phyloP scores from a whole-genome alignment of 2,888 invertebrate species.

The Eupithecia dodoneata region DNA sequence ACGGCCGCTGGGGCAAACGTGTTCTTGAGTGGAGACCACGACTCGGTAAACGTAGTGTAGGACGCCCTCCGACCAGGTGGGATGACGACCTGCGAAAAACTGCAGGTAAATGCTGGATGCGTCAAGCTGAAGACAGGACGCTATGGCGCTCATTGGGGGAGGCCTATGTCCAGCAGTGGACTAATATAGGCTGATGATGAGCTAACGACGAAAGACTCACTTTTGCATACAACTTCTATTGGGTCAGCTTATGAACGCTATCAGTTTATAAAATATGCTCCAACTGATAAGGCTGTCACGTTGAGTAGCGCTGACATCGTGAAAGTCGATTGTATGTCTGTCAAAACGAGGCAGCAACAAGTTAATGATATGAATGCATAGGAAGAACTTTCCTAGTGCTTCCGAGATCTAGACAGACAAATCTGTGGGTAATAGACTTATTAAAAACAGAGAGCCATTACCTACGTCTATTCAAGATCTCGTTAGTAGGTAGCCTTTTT shows the following conservation, averaged over 20 bases:
- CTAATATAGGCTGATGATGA: too few relatives aligned
- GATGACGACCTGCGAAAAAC: too few relatives aligned
- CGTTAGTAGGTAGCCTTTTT: neutral
- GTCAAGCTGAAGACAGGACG: too few relatives aligned
- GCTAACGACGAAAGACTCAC: too few relatives aligned
- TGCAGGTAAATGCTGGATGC: too few relatives aligned
- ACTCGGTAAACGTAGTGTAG: too few relatives aligned
- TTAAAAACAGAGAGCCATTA: neutral
- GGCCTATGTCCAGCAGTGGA: too few relatives aligned
- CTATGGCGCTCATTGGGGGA: too few relatives aligned
- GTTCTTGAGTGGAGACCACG: too few relatives aligned
- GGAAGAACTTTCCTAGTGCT: slow-evolving; percentile 35
- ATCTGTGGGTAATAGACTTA: slow-evolving; percentile 13
- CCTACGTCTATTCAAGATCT: neutral
- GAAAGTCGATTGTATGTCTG: slow-evolving; percentile 74
- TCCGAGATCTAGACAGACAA: slow-evolving; percentile 28
- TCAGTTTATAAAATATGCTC: slow-evolving; percentile 15
- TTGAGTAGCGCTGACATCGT: slow-evolving; percentile 65
- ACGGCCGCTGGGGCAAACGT: too few relatives aligned
- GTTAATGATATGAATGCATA: slow-evolving; percentile 54
- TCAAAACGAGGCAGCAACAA: slow-evolving; percentile 64
- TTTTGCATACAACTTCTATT: neutral
- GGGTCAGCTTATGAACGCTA: neutral
- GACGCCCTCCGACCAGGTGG: too few relatives aligned
- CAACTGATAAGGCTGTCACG: slow-evolving; percentile 56